Percentiles rank a stretch among this genome's conserved stretches.
Conservation (phyloP, 2,797 vertebrate species). For the Ctenopoma kingsleyae region DNA sequence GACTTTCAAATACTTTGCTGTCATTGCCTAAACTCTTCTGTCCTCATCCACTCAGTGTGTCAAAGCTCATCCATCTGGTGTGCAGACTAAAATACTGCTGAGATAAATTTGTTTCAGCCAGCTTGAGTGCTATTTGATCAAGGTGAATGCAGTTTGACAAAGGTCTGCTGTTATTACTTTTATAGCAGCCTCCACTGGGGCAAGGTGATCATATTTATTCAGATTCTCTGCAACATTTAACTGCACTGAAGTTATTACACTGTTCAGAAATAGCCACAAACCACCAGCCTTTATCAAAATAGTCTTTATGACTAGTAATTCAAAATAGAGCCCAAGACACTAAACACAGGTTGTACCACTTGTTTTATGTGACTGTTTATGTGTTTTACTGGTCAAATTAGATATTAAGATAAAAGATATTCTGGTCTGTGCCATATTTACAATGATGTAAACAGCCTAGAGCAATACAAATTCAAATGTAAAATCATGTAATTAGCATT, state of each 20-base stretch:
- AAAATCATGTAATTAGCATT: too few relatives aligned
- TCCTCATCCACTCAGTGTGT: conserved; percentile 54
- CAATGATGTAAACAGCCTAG: too few relatives aligned
- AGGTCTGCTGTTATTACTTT: conserved; percentile 54
- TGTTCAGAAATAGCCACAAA: not conserved
- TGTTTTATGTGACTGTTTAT: not conserved
- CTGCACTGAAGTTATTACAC: not conserved
- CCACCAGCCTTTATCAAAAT: not conserved
- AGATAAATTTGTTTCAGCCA: conserved; percentile 50
- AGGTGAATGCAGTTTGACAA: conserved; percentile 58
- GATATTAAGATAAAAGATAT: too few relatives aligned
- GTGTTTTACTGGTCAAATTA: not conserved
- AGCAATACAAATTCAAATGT: too few relatives aligned
- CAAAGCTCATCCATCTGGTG: conserved; percentile 66
- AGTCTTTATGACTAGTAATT: not conserved
- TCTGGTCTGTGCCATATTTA: too few relatives aligned
- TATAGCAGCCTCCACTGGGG: conserved; percentile 1
- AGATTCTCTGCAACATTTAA: conserved; percentile 10
- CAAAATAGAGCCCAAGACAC: not conserved
- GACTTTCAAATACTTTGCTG: conserved; percentile 65
- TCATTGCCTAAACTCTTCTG: conserved; percentile 40
- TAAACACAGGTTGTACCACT: not conserved
- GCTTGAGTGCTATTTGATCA: conserved; percentile 48
- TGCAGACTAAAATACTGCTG: conserved; percentile 34
- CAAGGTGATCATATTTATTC: not conserved